phyloP scores from a whole-genome alignment of 2,113 vertebrate genomes.

The Paramormyrops kingsleyae region DNA sequence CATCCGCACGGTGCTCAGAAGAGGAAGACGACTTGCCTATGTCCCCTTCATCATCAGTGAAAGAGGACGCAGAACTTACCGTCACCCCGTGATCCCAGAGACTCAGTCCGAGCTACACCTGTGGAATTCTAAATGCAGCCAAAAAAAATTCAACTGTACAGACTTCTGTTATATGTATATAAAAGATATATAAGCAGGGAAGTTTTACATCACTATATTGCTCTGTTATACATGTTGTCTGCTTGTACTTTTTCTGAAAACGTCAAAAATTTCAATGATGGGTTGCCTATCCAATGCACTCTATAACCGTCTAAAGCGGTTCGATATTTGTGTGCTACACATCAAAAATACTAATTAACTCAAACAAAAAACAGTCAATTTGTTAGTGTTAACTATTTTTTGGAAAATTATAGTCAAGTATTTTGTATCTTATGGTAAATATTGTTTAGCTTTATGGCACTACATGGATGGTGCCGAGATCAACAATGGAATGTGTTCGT shows the following conservation, averaged over 20 bases:
- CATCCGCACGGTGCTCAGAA: constrained; percentile 80
- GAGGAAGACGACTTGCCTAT: constrained; percentile 86
- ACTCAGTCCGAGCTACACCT: constrained; percentile 35
- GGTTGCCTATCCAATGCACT: constrained; percentile 45
- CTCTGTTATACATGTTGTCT: constrained; percentile 65
- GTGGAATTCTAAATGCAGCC: constrained; percentile 48
- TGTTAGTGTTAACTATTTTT: constrained; percentile 43
- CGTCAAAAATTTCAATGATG: constrained; percentile 37
- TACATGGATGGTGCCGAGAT: constrained; percentile 40
- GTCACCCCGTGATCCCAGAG: constrained; percentile 67
- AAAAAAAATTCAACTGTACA: constrained; percentile 52
- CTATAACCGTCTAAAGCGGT: constrained; percentile 27
- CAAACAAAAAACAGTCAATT: constrained; percentile 34
- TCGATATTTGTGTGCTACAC: constrained; percentile 46
- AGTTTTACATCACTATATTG: constrained; percentile 42
- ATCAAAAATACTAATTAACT: constrained; percentile 16
- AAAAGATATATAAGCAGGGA: constrained; percentile 59
- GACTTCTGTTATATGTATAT: constrained; percentile 54
- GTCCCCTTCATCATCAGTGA: constrained; percentile 90
- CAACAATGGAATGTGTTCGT: constrained; percentile 26
- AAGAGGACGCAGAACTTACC: constrained; percentile 86
- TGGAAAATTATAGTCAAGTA: constrained; percentile 34
- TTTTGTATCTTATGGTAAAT: constrained; percentile 48
- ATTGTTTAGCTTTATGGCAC: constrained; percentile 42
- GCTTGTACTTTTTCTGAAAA: constrained; percentile 63